Evolutionary conservation across 2,888 invertebrate species (phyloP).

Genomic region (Rhyacophila evoluta): DNA sequence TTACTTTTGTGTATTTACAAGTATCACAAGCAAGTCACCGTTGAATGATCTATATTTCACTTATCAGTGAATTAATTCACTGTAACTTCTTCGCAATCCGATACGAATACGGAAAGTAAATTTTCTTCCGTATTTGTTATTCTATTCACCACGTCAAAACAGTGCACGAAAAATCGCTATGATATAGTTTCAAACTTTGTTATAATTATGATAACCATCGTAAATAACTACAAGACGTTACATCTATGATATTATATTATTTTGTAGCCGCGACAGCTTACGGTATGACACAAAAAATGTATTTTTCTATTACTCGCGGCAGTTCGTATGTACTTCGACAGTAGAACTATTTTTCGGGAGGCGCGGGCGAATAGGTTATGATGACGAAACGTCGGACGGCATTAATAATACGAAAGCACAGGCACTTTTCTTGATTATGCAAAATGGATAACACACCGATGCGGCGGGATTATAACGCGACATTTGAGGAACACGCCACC

Average conservation of each 20-base stretch:
- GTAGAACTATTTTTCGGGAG: conserved; percentile 32
- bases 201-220: background rate
- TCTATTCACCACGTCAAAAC: background rate
- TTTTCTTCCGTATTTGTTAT: conserved; percentile 22
- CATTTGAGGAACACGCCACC: conserved; percentile 37
- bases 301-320: conserved; percentile 30
- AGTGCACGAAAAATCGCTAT: background rate
- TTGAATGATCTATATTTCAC: background rate
- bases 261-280: background rate
- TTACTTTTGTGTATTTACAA: background rate
- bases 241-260: background rate
- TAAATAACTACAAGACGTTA: background rate
- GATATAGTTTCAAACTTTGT: background rate
- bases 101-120: background rate
- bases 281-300: conserved; percentile 30
- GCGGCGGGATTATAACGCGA: conserved; percentile 42
- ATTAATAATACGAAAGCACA: conserved; percentile 31
- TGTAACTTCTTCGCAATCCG: background rate
- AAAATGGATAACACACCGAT: conserved; percentile 20
- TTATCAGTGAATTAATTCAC: conserved; percentile 9
- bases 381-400: conserved; percentile 43
- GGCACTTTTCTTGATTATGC: conserved; percentile 41
- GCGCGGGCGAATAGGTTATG: conserved; percentile 39
- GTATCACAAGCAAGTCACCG: conserved; percentile 14
- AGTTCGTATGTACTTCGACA: conserved; percentile 23